Conservation (phyloP, 2,888 invertebrate species). For the Notocelia uddmanniana region DNA sequence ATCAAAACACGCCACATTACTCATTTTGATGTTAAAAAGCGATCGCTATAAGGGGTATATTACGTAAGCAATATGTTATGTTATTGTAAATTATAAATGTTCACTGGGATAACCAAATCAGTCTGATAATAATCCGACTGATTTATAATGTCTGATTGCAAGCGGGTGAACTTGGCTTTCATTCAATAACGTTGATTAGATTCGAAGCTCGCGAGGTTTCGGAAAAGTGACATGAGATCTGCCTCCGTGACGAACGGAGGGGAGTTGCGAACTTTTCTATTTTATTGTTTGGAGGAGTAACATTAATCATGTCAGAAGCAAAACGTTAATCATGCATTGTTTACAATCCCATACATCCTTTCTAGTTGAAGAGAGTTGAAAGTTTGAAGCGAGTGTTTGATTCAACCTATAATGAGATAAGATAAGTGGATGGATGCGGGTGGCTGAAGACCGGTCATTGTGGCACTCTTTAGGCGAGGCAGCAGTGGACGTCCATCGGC, state of each 20-base stretch:
- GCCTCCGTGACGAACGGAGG: constrained; percentile 1
- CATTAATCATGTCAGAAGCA: constrained; percentile 24
- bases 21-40: constrained; percentile 53
- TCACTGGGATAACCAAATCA: neutral
- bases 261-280: constrained; percentile 18
- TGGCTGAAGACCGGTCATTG: no score
- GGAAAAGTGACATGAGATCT: constrained; percentile 4
- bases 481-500: no score
- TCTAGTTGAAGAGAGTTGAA: no score
- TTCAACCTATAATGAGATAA: no score
- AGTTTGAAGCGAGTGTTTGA: no score
- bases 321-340: constrained; percentile 37
- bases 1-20: constrained; percentile 55
- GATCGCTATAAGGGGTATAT: constrained; percentile 48
- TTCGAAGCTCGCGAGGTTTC: neutral
- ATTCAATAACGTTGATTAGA: constrained; percentile 36
- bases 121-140: constrained; percentile 17
- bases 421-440: no score
- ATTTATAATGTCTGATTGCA: constrained; percentile 29
- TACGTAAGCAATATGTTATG: constrained; percentile 40
- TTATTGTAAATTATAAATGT: constrained; percentile 12
- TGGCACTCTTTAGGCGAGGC: no score
- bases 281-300: neutral
- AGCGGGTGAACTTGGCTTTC: constrained; percentile 24
- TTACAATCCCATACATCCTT: constrained; percentile 21